Base-by-base conservation (phyloP, 2,113 vertebrate genomes). In the Myrmophylax atrothorax region DNA sequence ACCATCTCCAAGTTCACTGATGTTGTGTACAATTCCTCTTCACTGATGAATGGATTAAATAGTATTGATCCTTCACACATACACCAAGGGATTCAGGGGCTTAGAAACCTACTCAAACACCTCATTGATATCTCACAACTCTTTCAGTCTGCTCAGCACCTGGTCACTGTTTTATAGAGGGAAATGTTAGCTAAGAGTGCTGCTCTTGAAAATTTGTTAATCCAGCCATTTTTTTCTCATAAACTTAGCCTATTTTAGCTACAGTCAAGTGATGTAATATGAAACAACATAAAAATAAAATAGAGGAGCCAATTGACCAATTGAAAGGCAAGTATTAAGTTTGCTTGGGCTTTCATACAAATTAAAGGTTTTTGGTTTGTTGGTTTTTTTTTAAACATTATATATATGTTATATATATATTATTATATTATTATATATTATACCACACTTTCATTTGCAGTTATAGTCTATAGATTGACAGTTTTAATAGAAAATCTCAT, bases 131-230 rank as follows among this genome's bases (percentile, higher is more conserved):
- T 22, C 10, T 66, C 50, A 33, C 15, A 60, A 20, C 5, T 18
- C 16, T 68, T 4, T 1, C 7, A 18, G 3, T 68, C 18, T 38
- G 28, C 15, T 67, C 8, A 55, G 24, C 16, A 31, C 0, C 0
- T 40, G 38, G 11, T 12, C 60, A n/a, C 17, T 68, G 8, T 15
- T 55, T 84, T 53, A 49, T 24, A 26, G 22, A 47, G 8, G 31
- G 5, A 77, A 10, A 29, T 12, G 12, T 23, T 63, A 46, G 11
- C 25, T 64, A 29, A 64, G 13, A 70, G 29, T 23, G 12, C 4
- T 66, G 35, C n/a, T 77, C 7, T 9, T 66, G 46, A 40, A 83
- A 83, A 42, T 12, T n/a, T 28, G 40, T 76, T 33, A 49, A 88
- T 37, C 9, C 35, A 78, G 28, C 0, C 37, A 23, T 9, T 63